Conservation (phyloP, 1,140 invertebrate species). For the Glossosoma conforme region DNA sequence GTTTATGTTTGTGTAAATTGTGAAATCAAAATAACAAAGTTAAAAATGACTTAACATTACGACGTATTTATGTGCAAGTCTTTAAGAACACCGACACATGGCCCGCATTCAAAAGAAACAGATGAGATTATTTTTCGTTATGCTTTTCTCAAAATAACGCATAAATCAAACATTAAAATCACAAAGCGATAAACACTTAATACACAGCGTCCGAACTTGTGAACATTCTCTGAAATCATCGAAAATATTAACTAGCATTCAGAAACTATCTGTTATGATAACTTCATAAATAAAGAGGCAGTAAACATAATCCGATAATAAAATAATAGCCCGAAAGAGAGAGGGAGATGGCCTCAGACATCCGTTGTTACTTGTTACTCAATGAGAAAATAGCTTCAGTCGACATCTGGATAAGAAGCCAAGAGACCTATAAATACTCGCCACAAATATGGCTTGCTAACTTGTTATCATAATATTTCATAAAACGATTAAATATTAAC, state of each 20-base stretch:
- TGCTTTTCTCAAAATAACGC: conserved; percentile 20
- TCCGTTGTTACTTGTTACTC: conserved; percentile 18
- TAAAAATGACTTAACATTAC: too few relatives aligned
- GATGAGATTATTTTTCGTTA: conserved; percentile 9
- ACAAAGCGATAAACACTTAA: conserved; percentile 25
- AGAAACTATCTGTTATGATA: conserved; percentile 1
- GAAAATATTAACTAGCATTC: conserved; percentile 23
- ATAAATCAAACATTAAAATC: conserved; percentile 32
- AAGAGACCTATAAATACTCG: conserved; percentile 12
- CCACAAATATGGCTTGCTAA: conserved; percentile 40
- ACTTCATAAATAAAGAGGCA: conserved; percentile 6
- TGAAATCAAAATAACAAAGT: too few relatives aligned
- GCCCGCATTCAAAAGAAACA: conserved; percentile 12
- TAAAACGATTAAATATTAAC: conserved; percentile 55
- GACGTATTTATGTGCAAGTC: too few relatives aligned
- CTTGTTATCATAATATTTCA: conserved; percentile 56
- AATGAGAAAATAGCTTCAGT: conserved; percentile 19
- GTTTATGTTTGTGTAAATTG: too few relatives aligned
- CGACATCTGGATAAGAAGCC: conserved; percentile 26
- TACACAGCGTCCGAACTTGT: conserved; percentile 20
- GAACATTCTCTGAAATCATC: conserved; percentile 24
- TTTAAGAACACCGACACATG: conserved; percentile 18
- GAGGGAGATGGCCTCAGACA: too few relatives aligned
- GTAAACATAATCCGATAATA: conserved; percentile 13
- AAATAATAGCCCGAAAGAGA: conserved; percentile 5